Evolutionary conservation across 1,140 invertebrate species (phyloP), one percentile per base, ranked within the genome.

Genomic region (Saccostrea glomerata): DNA sequence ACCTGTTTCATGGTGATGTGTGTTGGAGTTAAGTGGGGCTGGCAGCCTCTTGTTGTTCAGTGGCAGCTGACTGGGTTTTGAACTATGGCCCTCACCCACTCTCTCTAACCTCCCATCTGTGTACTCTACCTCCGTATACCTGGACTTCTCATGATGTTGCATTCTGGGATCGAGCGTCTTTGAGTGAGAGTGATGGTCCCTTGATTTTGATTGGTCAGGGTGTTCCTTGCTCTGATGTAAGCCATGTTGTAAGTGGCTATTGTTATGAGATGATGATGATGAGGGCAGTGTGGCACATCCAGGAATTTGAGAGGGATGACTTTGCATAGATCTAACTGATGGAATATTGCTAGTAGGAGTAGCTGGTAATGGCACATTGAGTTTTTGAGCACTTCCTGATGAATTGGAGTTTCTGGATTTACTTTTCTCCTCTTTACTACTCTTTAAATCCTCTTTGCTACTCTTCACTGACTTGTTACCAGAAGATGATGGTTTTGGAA

Each of bases 401-500:
- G 89, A 88, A 88, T 87, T 25, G 89, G 86, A 63, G n/a, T 82
- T 84, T 87, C 87, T 58, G 70, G 88, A 60, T 60, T 70, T 77
- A 84, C 84, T 86, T 85, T 89, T 92, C 83, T 90, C 88, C 55
- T 91, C 89, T 87, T 90, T 91, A 47, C 82, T 87, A 36, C 77
- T 84, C 84, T 92, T 92, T 36, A 77, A 77, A 5, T 92, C 92
- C 60, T 92, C 92, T 85, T 91, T 87, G 63, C 70, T 87, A 70
- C 83, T 70, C 54, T 87, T 87, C 58, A 82, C 82, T 30, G 86
- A 87, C 70, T 92, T 93, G 17, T 91, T 86, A 20, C 88, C 87
- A 36, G 91, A 90, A 70, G 92, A 91, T 23, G 90, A 89, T 63
- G 92, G 90, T 90, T 93, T 92, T 89, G 92, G 92, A 92, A 92